Evolutionary conservation across 1,140 invertebrate species (phyloP), one percentile per base, ranked within the genome.

Genomic region (Sycophila sp.): DNA sequence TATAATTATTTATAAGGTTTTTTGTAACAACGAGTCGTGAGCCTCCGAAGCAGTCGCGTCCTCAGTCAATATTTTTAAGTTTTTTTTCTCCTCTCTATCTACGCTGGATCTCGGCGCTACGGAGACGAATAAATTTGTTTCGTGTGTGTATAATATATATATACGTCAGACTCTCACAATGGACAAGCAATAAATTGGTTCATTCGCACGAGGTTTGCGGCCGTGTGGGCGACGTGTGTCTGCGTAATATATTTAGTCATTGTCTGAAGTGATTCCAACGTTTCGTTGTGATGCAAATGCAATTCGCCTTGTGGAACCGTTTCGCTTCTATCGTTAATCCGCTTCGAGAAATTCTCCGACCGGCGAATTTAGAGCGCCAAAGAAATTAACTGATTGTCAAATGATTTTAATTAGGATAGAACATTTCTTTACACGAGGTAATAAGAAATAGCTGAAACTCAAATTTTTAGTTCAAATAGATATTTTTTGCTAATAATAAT

Each of bases 201-300:
- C 22, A 40, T 40, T 24, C 47, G 40, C 22, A 49, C 26, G 22
- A 38, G 19, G 24, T 38, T 62, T 22, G 17, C 13, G 32, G n/a
- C 7, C 28, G 19, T 34, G 32, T 11, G 4, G 30, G n/a, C 26
- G 8, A 30, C 26, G n/a, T 22, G 3, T 32, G 5, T 19, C 15
- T 15, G n/a, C n/a, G n/a, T n/a, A 47, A 22, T 24, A 36, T 40
- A 34, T 13, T 30, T 26, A 51, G 30, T 51, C 42, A 60, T 60
- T 59, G 11, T 51, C 36, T 38, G 22, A 53, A 63, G 17, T 15
- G 45, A 45, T 55, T 42, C 22, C 49, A 56, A 63, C 38, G 3
- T 69, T 53, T 69, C 59, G 49, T 69, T 69, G 58, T 69, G 10
- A 32, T 62, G 49, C 36, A 63, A 63, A 42, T 53, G 24, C 22